Percentiles rank a stretch among this genome's conserved stretches.
phyloP scores from a whole-genome alignment of 2,888 invertebrate genomes.

The Brachypterus glaber region DNA sequence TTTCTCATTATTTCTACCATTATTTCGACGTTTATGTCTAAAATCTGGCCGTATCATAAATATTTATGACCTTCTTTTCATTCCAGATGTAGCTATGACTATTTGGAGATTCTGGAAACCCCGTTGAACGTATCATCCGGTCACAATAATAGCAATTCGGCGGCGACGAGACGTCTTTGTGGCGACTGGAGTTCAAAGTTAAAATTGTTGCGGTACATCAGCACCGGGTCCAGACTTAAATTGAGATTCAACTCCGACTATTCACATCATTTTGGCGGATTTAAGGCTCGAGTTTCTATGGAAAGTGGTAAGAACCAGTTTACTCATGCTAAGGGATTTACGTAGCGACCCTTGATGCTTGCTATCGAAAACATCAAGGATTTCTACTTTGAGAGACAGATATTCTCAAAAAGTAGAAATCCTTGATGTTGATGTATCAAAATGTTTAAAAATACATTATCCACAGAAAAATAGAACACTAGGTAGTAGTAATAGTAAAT shows the following conservation, averaged over 20 bases:
- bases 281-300: constrained; percentile 60
- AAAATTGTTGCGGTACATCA: constrained; percentile 61
- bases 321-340: too few relatives aligned
- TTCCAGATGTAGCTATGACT: constrained; percentile 71
- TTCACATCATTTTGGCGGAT: constrained; percentile 66
- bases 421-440: too few relatives aligned
- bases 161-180: constrained; percentile 45
- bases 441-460: too few relatives aligned
- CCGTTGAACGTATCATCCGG: constrained; percentile 18
- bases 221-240: constrained; percentile 51
- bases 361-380: constrained; percentile 2
- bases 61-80: constrained; percentile 12
- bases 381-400: too few relatives aligned
- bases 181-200: constrained; percentile 74
- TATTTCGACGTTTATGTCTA: too few relatives aligned
- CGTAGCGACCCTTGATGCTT: too few relatives aligned
- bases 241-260: constrained; percentile 68
- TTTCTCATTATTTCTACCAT: too few relatives aligned
- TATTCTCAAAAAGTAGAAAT: too few relatives aligned
- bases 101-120: constrained; percentile 55
- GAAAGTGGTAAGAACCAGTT: constrained; percentile 58
- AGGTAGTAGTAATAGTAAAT: too few relatives aligned
- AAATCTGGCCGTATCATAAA: neutral
- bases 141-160: constrained; percentile 29
- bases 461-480: too few relatives aligned